Percentiles rank a stretch among this genome's conserved stretches.
These are phyloP conservation scores for Porites rus DNA, from an alignment of 92 coral and sea anemone species.

Conservation along the genomic window DNA sequence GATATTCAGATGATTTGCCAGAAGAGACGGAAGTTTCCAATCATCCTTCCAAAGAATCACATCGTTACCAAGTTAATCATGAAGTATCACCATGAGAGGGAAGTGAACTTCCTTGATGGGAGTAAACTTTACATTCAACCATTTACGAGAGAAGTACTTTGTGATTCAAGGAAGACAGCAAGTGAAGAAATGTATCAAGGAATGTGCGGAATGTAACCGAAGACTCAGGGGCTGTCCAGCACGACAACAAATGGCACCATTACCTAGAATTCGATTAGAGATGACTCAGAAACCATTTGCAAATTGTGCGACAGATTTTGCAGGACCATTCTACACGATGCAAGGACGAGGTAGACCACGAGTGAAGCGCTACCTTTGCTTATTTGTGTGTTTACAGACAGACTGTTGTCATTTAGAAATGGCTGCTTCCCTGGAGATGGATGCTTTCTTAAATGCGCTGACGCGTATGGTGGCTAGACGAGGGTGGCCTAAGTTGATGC, in stretches of 20 bases:
- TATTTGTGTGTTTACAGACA: constrained; percentile 70
- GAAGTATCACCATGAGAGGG: constrained; percentile 48
- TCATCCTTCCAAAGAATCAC: constrained; percentile 57
- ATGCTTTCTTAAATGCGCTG: constrained; percentile 56
- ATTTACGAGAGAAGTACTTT: constrained; percentile 60
- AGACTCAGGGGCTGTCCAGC: constrained; percentile 14
- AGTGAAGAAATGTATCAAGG: constrained; percentile 46
- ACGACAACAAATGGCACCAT: constrained; percentile 59
- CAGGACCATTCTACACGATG: constrained; percentile 24
- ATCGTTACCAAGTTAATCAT: constrained; percentile 38
- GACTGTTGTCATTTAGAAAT: constrained; percentile 54
- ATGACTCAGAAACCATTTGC: constrained; percentile 33
- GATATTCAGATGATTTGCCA: constrained; percentile 23
- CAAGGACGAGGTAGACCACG: not conserved
- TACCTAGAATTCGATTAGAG: constrained; percentile 42
- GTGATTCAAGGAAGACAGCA: constrained; percentile 50
- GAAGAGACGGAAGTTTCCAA: constrained; percentile 42
- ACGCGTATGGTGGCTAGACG: constrained; percentile 46
- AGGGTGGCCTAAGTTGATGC: constrained; percentile 25
- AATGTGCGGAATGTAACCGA: constrained; percentile 28
- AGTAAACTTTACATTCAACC: constrained; percentile 59
- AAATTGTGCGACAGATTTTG: constrained; percentile 41
- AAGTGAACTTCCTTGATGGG: constrained; percentile 71
- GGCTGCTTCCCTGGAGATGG: constrained; percentile 51
- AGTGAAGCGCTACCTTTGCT: too few relatives aligned